Percentiles rank a stretch among this genome's conserved stretches.
These are phyloP conservation scores for Sinhomidia bicolor DNA, from an alignment of 2,888 invertebrate genomes.

Conservation along the genomic window DNA sequence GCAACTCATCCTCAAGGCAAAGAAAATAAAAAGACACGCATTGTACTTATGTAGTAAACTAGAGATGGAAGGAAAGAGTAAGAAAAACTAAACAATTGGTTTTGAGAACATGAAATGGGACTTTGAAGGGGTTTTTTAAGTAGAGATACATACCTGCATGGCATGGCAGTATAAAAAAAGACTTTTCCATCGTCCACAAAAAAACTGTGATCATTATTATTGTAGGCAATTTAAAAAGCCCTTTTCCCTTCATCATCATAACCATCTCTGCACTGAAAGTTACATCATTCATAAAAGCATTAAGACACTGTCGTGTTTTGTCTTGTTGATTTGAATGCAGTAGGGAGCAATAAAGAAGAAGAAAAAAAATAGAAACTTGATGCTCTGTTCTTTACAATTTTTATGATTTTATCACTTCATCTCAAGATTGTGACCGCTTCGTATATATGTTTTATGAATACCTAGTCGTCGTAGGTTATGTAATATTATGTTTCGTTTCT, in stretches of 20 bases:
- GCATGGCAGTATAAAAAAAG: neutral
- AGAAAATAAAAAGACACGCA: neutral
- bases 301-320: neutral
- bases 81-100: slow-evolving; percentile 7
- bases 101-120: neutral
- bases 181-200: neutral
- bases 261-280: neutral
- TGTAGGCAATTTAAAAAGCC: neutral
- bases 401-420: slow-evolving; percentile 60
- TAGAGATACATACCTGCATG: neutral
- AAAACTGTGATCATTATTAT: no score
- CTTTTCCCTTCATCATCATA: neutral
- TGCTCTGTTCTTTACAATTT: slow-evolving; percentile 1
- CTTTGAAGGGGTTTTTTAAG: slow-evolving; percentile 2
- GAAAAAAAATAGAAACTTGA: neutral
- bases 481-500: neutral
- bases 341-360: neutral
- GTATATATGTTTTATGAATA: slow-evolving; percentile 10
- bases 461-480: neutral
- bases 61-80: neutral
- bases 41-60: neutral
- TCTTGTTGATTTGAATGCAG: neutral
- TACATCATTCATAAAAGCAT: slow-evolving; percentile 16
- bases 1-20: neutral
- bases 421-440: neutral